Evolutionary conservation across 2,888 invertebrate species (phyloP).

Genomic region (Aspidiotus rigidus): DNA sequence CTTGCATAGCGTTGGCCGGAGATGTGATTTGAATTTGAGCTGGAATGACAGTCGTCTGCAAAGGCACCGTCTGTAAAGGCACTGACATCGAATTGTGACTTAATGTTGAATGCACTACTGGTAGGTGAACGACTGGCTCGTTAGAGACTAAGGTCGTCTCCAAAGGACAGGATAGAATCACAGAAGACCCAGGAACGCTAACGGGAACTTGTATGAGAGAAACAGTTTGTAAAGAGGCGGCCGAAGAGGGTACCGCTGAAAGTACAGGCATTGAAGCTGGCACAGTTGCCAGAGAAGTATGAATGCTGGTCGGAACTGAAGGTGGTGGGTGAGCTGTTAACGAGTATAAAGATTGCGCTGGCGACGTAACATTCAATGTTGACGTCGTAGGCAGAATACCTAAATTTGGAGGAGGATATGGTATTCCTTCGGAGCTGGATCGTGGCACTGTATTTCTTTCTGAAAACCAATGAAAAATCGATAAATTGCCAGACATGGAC

Average conservation of each 20-base stretch:
- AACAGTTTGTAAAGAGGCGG: constrained; percentile 18
- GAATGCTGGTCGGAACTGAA: background rate
- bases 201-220: constrained; percentile 27
- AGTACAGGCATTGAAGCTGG: constrained; percentile 20
- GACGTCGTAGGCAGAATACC: constrained; percentile 6
- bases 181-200: constrained; percentile 28
- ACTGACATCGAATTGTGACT: constrained; percentile 17
- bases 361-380: constrained; percentile 5
- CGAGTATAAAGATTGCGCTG: constrained; percentile 15
- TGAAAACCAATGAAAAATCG: background rate
- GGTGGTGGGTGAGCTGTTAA: constrained; percentile 22
- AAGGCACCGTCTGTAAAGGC: constrained; percentile 19
- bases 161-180: constrained; percentile 25
- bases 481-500: no score
- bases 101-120: constrained; percentile 26
- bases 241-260: constrained; percentile 8
- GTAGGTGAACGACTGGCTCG: constrained; percentile 26
- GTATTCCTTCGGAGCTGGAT: constrained; percentile 17
- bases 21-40: constrained; percentile 29
- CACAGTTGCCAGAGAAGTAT: constrained; percentile 20
- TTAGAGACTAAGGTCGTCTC: constrained; percentile 28
- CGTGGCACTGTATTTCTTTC: constrained; percentile 7
- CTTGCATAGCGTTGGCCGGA: constrained; percentile 14
- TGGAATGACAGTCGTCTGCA: constrained; percentile 27
- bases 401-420: constrained; percentile 22